These are phyloP conservation scores for Limnothrissa miodon DNA, from an alignment of 2,113 vertebrate genomes.

Conservation along the genomic window DNA sequence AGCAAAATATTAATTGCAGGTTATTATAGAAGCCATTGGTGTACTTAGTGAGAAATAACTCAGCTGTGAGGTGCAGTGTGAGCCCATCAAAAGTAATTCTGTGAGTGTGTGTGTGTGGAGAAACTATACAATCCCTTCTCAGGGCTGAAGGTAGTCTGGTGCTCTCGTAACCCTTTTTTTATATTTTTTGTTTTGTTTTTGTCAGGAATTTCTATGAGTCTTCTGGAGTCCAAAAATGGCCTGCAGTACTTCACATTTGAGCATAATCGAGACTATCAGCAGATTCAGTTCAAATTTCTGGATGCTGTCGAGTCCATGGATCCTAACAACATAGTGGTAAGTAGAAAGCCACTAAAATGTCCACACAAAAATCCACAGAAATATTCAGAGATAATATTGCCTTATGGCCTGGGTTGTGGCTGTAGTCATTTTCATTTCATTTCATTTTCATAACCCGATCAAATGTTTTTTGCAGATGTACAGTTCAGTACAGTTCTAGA, in stretches of 20 bases:
- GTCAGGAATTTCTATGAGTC: conserved; percentile 87
- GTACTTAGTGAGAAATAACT: background rate
- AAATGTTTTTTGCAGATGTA: background rate
- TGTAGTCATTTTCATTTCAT: background rate
- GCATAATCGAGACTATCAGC: conserved; percentile 92
- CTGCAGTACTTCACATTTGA: conserved; percentile 87
- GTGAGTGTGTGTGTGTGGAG: background rate
- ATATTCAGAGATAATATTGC: too few relatives aligned
- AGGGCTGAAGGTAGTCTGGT: background rate
- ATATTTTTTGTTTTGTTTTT: background rate
- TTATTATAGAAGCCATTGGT: background rate
- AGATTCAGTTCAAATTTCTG: conserved; percentile 94
- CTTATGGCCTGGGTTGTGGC: too few relatives aligned
- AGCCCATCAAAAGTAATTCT: background rate
- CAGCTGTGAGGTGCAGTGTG: background rate
- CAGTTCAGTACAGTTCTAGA: background rate
- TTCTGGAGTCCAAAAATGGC: conserved; percentile 81
- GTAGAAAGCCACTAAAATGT: conserved; percentile 28
- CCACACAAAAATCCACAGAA: too few relatives aligned
- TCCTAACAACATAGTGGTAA: conserved; percentile 95
- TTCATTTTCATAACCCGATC: background rate
- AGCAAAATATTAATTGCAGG: background rate
- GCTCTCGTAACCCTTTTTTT: background rate
- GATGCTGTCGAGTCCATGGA: conserved; percentile 95
- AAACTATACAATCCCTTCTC: background rate